Percentiles rank a stretch among this genome's conserved stretches.
Evolutionary conservation across 2,888 invertebrate species (phyloP).

Genomic region (Patella ulyssiponensis): DNA sequence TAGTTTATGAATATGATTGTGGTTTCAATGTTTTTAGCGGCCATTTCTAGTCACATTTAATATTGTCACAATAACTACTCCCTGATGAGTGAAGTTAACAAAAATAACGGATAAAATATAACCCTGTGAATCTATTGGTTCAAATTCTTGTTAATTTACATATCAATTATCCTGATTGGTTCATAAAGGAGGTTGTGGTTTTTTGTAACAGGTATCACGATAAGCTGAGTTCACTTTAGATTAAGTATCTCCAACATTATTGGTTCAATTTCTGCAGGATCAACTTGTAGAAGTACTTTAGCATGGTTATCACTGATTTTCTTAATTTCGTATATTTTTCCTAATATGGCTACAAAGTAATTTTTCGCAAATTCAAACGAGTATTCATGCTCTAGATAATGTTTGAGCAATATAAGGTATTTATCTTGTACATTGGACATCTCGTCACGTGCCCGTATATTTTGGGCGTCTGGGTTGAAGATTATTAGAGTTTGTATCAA

Average conservation of each 20-base stretch:
- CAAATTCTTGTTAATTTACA: no score
- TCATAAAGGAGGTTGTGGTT: no score
- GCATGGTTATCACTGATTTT: slow-evolving; percentile 92
- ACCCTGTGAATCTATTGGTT: no score
- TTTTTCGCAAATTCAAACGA: slow-evolving; percentile 57
- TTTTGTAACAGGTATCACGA: no score
- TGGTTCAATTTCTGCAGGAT: slow-evolving; percentile 92
- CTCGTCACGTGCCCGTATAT: slow-evolving; percentile 74
- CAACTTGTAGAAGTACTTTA: slow-evolving; percentile 91
- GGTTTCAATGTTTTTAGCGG: no score
- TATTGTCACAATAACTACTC: no score
- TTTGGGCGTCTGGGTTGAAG: slow-evolving; percentile 87
- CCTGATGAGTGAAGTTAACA: no score
- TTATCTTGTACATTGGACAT: slow-evolving; percentile 73
- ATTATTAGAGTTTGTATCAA: slow-evolving; percentile 92
- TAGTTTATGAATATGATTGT: no score
- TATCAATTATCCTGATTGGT: no score
- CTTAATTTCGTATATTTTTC: slow-evolving; percentile 90
- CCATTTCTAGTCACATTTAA: no score
- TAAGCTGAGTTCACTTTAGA: slow-evolving; percentile 72
- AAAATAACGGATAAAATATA: no score
- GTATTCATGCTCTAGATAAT: slow-evolving; percentile 68
- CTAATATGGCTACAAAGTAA: slow-evolving; percentile 77
- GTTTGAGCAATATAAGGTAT: slow-evolving; percentile 70
- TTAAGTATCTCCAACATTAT: slow-evolving; percentile 95